A percentile compares a stretch with the other conserved stretches of the same genome.
Conservation (phyloP, 2,888 invertebrate species). For the Elegia similella region DNA sequence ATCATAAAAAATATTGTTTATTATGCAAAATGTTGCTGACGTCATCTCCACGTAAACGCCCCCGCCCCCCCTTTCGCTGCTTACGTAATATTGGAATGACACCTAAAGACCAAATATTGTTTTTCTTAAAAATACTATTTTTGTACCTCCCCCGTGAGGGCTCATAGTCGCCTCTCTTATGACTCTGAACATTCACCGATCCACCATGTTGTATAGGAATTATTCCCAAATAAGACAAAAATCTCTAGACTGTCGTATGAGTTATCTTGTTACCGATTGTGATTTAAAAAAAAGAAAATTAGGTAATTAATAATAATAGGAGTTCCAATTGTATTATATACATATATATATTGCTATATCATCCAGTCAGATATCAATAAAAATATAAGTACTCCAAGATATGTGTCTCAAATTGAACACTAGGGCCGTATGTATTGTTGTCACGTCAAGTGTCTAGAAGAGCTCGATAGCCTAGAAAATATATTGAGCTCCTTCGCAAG, state of each 20-base stretch:
- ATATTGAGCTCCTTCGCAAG: too few relatives aligned
- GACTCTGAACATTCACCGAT: constrained; percentile 22
- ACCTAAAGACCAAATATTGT: too few relatives aligned
- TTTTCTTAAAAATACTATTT: too few relatives aligned
- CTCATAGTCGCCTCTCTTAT: too few relatives aligned
- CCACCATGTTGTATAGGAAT: constrained; percentile 31
- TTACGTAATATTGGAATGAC: too few relatives aligned
- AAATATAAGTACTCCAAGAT: constrained; percentile 17
- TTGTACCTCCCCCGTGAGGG: too few relatives aligned
- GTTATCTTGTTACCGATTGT: constrained; percentile 77
- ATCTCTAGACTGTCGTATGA: constrained; percentile 64
- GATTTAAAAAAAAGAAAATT: constrained; percentile 71
- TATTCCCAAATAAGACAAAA: constrained; percentile 33
- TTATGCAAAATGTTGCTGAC: too few relatives aligned
- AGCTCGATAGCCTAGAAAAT: too few relatives aligned
- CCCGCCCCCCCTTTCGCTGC: too few relatives aligned
- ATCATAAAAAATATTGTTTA: too few relatives aligned
- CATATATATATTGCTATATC: constrained; percentile 70
- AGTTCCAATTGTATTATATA: constrained; percentile 81
- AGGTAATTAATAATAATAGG: constrained; percentile 80
- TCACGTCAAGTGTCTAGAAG: too few relatives aligned
- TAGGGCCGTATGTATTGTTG: background rate
- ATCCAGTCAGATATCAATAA: constrained; percentile 49
- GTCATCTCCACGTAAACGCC: too few relatives aligned
- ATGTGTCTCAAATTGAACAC: constrained; percentile 20